Evolutionary conservation across 1,140 invertebrate species (phyloP), one percentile per base, ranked within the genome.

Genomic region (Anastatus disparis): DNA sequence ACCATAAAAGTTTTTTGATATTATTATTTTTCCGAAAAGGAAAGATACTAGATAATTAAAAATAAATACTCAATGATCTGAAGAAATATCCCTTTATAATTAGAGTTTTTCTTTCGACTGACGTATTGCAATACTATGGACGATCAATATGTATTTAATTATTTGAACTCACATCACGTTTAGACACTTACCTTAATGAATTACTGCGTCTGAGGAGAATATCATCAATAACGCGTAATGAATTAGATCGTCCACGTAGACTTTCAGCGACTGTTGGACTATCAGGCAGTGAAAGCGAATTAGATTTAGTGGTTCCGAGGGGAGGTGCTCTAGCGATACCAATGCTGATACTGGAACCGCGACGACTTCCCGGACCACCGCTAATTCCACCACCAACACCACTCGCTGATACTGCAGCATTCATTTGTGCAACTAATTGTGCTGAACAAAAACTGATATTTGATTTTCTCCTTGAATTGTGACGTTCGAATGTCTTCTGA

Each of bases 401-500:
- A 77, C 84, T 85, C 27, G 82, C 80, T 2, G 84, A 81, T 4
- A 85, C 84, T 2, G 85, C 88, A 10, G 89, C 88, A 77, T 89
- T 90, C 84, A 93, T 89, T 69, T 92, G 88, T 0, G 84, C 79
- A 17, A 92, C 88, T 58, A 89, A 74, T 50, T 87, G 88, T 75
- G 93, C 91, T 38, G 93, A 94, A 79, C 93, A 95, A 84, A 95
- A 95, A 76, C 94, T 95, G 73, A 96, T 95, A 85, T 95, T 94
- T 40, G 93, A 95, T 82, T 95, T 95, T n/a, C 94, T 88, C 1
- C 94, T 87, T 38, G 93, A 94, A 81, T 96, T 96, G 85, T 96
- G 94, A 2, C 94, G 87, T 78, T 96, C 95, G 82, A 97, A 97
- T 1, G 95, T 96, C 84, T 97, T 97, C 82, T 96, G 94, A 6